phyloP scores from a whole-genome alignment of 2,888 invertebrate genomes.

The Lissonota sp. region DNA sequence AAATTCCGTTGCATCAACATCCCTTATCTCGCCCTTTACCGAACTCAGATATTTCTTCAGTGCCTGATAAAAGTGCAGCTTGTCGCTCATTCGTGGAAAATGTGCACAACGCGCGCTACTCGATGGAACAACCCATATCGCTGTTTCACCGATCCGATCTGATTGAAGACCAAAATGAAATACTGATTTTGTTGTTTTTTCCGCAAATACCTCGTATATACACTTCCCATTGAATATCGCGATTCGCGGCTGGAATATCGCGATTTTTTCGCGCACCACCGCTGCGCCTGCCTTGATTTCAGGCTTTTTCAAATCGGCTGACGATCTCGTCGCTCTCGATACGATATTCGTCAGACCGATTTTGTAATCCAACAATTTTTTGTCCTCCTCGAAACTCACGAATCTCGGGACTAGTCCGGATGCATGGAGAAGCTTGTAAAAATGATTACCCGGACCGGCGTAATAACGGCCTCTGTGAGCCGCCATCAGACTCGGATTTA shows the following conservation, averaged over 20 bases:
- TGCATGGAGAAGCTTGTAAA: constrained; percentile 80
- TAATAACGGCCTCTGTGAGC: constrained; percentile 81
- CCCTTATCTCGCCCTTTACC: constrained; percentile 75
- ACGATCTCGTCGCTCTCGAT: constrained; percentile 78
- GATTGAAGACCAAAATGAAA: constrained; percentile 80
- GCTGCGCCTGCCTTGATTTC: constrained; percentile 79
- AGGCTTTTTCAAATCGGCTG: constrained; percentile 77
- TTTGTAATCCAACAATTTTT: constrained; percentile 74
- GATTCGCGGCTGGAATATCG: constrained; percentile 77
- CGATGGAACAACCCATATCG: constrained; percentile 82
- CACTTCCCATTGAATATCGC: constrained; percentile 82
- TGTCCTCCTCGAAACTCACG: constrained; percentile 78
- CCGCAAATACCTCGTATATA: constrained; percentile 79
- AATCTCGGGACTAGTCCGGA: constrained; percentile 76
- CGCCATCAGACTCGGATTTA: constrained; percentile 81
- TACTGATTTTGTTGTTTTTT: constrained; percentile 69
- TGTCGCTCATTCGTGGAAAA: constrained; percentile 81
- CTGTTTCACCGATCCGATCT: constrained; percentile 73
- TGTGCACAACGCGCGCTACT: constrained; percentile 82
- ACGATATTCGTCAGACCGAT: constrained; percentile 82
- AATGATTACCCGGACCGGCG: constrained; percentile 82
- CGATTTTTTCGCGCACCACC: constrained; percentile 76
- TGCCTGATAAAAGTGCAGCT: constrained; percentile 79
- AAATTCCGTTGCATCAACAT: constrained; percentile 76
- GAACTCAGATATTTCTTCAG: constrained; percentile 78